Base-by-base conservation (phyloP, 2,797 vertebrate genomes). In the Eulemur albifrons region DNA sequence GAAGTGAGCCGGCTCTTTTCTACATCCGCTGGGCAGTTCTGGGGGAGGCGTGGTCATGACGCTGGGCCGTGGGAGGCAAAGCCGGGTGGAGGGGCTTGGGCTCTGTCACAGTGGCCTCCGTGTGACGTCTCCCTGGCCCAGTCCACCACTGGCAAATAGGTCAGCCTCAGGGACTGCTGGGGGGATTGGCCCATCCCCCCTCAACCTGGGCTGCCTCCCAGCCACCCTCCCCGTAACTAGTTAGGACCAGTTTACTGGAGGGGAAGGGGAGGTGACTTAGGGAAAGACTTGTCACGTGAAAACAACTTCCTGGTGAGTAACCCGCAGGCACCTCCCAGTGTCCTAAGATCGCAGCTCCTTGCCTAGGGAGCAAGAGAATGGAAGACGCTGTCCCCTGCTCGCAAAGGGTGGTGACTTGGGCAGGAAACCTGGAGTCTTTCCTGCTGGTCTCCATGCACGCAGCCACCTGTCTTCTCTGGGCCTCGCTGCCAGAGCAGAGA, bases 401-500 rank as follows among this genome's bases (percentile, higher is more conserved):
- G 0, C 2, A 27, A 70, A 85, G 63, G 45, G 32, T 43, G 30
- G 32, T 4, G 48, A 40, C 13, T 23, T 35, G 88, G 70, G 50
- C 0, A 0, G 81, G 81, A 65, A 80, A 12, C 45, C 63, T 77
- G 86, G 82, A 83, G 21, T 17, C 52, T 77, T 67, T 95, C 70
- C 81, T 40, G 11, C n/a, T 63, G 63, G 63, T 59, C 90, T 85
- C 2, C 21, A 0, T 69, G 69, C n/a, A 59, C 12, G 0, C 76
- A 10, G 79, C 75, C 90, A 81, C 93, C 94, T 96, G 87, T 77
- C 91, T 65, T 86, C 94, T 84, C 48, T 48, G 65, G 88, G 85
- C 63, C 73, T 88, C 14, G 3, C 69, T 81, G 40, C 69, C 69
- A 94, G 75, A 67, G 35, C 48, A 59, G 20, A n/a, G 63, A 96